A percentile compares a stretch with the other conserved stretches of the same genome.
Evolutionary conservation across 1,140 invertebrate species (phyloP).

Genomic region (Trichonephila clavipes): DNA sequence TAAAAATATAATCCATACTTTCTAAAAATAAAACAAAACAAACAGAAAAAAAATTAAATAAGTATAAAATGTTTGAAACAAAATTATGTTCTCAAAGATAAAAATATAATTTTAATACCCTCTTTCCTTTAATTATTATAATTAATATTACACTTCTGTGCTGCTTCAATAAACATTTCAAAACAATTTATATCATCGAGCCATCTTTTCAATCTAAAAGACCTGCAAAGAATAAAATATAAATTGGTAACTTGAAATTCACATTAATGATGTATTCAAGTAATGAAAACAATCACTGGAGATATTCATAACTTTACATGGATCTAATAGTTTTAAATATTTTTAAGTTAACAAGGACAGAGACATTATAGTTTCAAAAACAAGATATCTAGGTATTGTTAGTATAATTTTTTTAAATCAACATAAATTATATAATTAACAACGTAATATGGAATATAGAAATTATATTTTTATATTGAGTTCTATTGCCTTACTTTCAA

Average conservation of each 20-base stretch:
- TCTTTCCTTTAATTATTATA: conserved; percentile 15
- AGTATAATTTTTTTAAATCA: no score
- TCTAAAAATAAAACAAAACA: not conserved
- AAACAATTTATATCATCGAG: conserved; percentile 36
- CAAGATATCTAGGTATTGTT: no score
- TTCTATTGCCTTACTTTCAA: no score
- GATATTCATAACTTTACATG: no score
- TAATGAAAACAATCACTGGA: no score
- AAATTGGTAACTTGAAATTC: not conserved
- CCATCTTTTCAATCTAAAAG: conserved; percentile 4
- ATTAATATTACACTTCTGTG: conserved; percentile 3
- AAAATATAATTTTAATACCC: not conserved
- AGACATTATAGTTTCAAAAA: no score
- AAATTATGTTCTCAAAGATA: not conserved
- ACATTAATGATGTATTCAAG: not conserved
- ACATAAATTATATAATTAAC: no score
- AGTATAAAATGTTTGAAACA: not conserved
- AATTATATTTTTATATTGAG: no score
- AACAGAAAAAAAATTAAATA: not conserved
- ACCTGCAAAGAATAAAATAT: conserved; percentile 2
- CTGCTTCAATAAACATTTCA: conserved; percentile 54
- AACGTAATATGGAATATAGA: no score
- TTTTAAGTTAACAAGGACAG: no score
- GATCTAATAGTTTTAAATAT: no score
- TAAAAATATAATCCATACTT: not conserved